Base-by-base conservation (phyloP, 1,140 invertebrate genomes). In the Calliphora vicina region DNA sequence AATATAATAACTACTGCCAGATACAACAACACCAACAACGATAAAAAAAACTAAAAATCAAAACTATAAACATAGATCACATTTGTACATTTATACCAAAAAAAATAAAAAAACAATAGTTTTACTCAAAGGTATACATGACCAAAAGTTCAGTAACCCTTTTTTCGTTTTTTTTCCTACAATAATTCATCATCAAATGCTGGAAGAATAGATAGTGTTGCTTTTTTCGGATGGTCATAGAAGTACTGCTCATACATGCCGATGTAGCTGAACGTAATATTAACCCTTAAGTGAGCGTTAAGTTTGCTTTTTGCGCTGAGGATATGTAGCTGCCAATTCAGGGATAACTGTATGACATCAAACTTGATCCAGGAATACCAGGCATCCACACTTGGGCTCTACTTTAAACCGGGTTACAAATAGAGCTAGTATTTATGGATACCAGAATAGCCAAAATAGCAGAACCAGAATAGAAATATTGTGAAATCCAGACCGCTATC, bases 101-200 rank as follows among this genome's bases (percentile, higher is more conserved):
- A 29, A 27, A 35, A 35, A 74, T 35, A 76, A 76, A 73, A n/a
- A 76, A 35, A 42, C 27, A 20, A 76, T 42, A 50, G 45, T 76
- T 42, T 9, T n/a, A 76, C 73, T 29, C 29, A 76, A 76, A 76
- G 73, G 29, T 42, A 76, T 9, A 76, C 73, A 76, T 76, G 73
- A 76, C 73, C 27, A 76, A 76, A 76, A 76, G 73, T 76, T 76
- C 73, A 76, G 13, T 76, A 76, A 76, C 73, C 73, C 73, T 76
- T 76, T 76, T 76, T 42, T 76, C 17, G n/a, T 12, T 20, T 67
- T 67, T 42, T 35, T 35, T 17, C 29, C 35, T 20, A 76, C 73
- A 76, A 76, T 76, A 76, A 76, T 76, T 76, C 73, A 76, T 76
- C 73, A 76, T 76, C 27, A 76, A 76, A 76, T 42, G 73, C 73